These are phyloP conservation scores for Ochropacha duplaris DNA, from an alignment of 2,888 invertebrate species.

Conservation along the genomic window DNA sequence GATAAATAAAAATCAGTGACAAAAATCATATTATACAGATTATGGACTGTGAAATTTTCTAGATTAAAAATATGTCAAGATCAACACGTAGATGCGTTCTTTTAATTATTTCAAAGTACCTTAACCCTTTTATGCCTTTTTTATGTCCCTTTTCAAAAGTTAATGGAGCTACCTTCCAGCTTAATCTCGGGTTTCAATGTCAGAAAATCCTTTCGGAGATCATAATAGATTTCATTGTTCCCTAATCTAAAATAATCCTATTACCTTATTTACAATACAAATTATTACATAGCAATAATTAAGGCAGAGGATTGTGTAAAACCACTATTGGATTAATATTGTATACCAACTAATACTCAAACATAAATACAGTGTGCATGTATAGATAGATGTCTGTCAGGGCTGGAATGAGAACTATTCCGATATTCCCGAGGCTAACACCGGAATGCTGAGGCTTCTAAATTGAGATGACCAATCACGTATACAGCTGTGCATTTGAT, in stretches of 20 bases:
- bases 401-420: conserved; percentile 63
- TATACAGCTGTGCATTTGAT: conserved; percentile 12
- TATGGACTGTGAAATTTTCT: too few species aligned
- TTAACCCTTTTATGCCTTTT: neutral
- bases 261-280: neutral
- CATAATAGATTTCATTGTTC: neutral
- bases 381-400: conserved; percentile 30
- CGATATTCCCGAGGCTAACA: conserved; percentile 58
- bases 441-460: conserved; percentile 57
- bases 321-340: neutral
- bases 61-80: neutral
- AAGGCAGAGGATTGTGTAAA: neutral
- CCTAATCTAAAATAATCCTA: neutral
- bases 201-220: neutral
- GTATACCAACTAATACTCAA: neutral
- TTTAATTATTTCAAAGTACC: neutral
- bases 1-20: too few species aligned
- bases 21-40: too few species aligned
- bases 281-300: neutral
- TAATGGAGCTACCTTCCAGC: neutral
- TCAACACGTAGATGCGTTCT: neutral
- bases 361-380: conserved; percentile 2
- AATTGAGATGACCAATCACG: conserved; percentile 60
- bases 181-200: conserved; percentile 1
- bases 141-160: neutral